Evolutionary conservation across 2,797 vertebrate genomes (phyloP).

Genomic region (Tinamus major): DNA sequence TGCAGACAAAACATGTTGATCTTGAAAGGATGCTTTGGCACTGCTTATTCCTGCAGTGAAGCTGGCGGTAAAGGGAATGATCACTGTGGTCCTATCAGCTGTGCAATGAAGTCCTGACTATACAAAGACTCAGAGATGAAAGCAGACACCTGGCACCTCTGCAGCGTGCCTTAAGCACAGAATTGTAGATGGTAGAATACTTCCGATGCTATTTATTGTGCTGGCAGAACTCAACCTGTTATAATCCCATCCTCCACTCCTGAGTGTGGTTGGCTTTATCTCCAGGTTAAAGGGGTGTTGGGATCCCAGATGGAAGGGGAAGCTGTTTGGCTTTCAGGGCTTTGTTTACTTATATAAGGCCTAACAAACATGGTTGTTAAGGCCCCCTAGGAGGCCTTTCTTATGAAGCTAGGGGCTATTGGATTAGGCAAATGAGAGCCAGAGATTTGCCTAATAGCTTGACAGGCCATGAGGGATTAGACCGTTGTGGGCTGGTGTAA

Average conservation of each 20-base stretch:
- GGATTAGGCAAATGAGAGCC: constrained; percentile 88
- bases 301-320: constrained; percentile 59
- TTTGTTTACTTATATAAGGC: constrained; percentile 88
- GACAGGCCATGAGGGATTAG: constrained; percentile 87
- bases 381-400: constrained; percentile 79
- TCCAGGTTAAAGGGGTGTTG: constrained; percentile 34
- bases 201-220: constrained; percentile 8
- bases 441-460: constrained; percentile 78
- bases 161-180: not conserved
- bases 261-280: constrained; percentile 19
- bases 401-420: constrained; percentile 77
- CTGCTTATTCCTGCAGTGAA: not conserved
- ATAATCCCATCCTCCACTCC: not conserved
- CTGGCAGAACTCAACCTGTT: constrained; percentile 29
- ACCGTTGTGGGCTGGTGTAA: constrained; percentile 78
- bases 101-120: not conserved
- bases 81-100: not conserved
- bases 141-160: not conserved
- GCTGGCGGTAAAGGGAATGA: not conserved
- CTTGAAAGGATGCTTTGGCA: not conserved
- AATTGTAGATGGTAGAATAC: constrained; percentile 8
- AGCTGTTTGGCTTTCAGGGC: constrained; percentile 66
- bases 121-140: not conserved
- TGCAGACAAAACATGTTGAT: not conserved
- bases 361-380: constrained; percentile 82